Conservation (phyloP, 2,888 invertebrate genomes). For the Tenthredo livida region DNA sequence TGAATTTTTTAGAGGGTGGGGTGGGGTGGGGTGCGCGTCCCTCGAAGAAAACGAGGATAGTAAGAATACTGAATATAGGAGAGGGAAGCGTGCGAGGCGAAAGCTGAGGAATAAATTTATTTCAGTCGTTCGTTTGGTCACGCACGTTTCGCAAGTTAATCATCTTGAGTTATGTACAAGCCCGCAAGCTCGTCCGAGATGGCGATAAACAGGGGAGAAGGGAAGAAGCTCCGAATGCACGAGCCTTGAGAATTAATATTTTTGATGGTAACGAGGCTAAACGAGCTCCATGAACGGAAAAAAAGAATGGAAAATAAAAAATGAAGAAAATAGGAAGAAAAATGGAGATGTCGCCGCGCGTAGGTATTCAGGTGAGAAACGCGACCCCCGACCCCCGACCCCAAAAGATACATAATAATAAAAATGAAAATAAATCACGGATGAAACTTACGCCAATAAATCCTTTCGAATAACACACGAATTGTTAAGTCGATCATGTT, state of each 20-base stretch:
- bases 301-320: conserved; percentile 2
- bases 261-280: conserved; percentile 66
- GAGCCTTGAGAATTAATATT: conserved; percentile 69
- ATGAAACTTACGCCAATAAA: background rate
- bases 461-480: background rate
- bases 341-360: conserved; percentile 57
- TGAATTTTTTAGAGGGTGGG: background rate
- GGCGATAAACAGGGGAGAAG: conserved; percentile 66
- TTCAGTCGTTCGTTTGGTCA: conserved; percentile 70
- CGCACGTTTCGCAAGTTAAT: conserved; percentile 73
- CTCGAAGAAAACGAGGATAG: conserved; percentile 55
- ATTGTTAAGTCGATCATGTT: background rate
- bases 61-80: conserved; percentile 35
- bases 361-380: conserved; percentile 17
- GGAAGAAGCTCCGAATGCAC: conserved; percentile 56
- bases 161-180: conserved; percentile 72
- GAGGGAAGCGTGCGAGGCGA: conserved; percentile 21
- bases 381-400: background rate
- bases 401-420: background rate
- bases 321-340: conserved; percentile 55
- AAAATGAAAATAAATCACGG: background rate
- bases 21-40: conserved; percentile 16
- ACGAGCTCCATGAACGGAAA: conserved; percentile 54
- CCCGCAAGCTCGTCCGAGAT: conserved; percentile 64
- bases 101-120: conserved; percentile 65